phyloP scores from a whole-genome alignment of 2,888 invertebrate genomes.

The Dicyrtoma fusca region DNA sequence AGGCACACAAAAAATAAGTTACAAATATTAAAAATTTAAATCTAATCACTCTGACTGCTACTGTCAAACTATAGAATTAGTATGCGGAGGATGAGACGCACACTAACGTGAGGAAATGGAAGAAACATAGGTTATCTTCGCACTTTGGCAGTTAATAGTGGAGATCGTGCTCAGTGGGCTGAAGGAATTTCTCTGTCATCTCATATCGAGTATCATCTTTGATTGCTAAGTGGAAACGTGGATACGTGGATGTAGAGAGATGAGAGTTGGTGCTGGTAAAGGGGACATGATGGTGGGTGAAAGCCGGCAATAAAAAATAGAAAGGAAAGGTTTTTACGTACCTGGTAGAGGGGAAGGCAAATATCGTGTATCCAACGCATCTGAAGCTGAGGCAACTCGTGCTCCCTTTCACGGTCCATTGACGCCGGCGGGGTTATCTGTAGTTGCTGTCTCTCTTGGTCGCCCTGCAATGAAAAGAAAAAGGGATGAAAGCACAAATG shows the following conservation, averaged over 20 bases:
- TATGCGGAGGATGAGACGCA: no score
- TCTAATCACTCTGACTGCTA: no score
- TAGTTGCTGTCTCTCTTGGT: slow-evolving; percentile 83
- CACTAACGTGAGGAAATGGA: no score
- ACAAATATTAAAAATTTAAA: no score
- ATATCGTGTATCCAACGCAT: slow-evolving; percentile 61
- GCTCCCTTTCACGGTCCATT: slow-evolving; percentile 66
- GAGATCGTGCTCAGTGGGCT: no score
- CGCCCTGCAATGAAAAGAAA: slow-evolving; percentile 61
- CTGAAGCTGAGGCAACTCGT: slow-evolving; percentile 66
- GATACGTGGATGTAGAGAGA: neutral
- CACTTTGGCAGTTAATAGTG: no score
- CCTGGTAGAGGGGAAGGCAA: slow-evolving; percentile 63
- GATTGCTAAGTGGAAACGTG: neutral
- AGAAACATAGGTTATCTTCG: no score
- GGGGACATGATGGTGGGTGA: slow-evolving; percentile 10
- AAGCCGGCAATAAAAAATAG: neutral
- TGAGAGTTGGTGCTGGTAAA: neutral
- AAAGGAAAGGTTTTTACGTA: slow-evolving; percentile 49
- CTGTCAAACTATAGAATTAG: no score
- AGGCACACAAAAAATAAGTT: no score
- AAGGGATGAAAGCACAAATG: no score
- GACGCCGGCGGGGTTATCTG: slow-evolving; percentile 78
- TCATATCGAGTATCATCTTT: no score
- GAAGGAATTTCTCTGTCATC: no score